Conservation (phyloP, 2,797 vertebrate species). For the Malacoctenus gilli region DNA sequence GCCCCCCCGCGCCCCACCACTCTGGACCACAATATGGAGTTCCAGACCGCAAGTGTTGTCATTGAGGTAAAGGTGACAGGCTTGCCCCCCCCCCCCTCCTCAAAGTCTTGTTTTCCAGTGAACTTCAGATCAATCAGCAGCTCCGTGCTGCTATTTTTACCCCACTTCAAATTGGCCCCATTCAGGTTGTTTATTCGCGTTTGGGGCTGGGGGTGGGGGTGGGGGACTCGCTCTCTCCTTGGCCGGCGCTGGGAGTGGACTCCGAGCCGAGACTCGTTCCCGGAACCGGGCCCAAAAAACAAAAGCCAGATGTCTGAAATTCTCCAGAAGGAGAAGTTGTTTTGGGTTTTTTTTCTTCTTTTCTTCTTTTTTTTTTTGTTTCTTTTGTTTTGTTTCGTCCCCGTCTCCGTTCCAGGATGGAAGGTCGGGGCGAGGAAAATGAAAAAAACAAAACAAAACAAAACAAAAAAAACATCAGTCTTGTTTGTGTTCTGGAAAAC, state of each 20-base stretch:
- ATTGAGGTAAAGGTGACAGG: constrained; percentile 6
- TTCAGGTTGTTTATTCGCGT: constrained; percentile 48
- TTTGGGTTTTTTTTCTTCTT: constrained; percentile 34
- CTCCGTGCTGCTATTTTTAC: constrained; percentile 51
- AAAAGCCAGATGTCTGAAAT: constrained; percentile 78
- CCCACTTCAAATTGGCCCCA: constrained; percentile 19
- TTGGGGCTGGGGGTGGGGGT: constrained; percentile 33
- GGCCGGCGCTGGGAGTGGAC: constrained; percentile 36
- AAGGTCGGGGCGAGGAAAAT: constrained; percentile 28
- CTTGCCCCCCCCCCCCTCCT: background rate
- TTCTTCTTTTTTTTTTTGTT: constrained; percentile 29
- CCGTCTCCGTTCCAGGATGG: constrained; percentile 14
- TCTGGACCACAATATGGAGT: no score
- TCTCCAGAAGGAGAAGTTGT: constrained; percentile 53
- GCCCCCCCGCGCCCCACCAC: no score
- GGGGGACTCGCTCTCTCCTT: constrained; percentile 34
- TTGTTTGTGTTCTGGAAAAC: constrained; percentile 26
- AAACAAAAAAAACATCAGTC: constrained; percentile 3
- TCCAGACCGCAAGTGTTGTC: background rate
- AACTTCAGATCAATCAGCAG: constrained; percentile 25
- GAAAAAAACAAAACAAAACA: no score
- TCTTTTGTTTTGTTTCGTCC: background rate
- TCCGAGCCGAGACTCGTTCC: constrained; percentile 62
- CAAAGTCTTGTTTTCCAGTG: constrained; percentile 35
- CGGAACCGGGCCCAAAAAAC: constrained; percentile 68